Evolutionary conservation across 2,888 invertebrate genomes (phyloP).

Genomic region (Pachymerium ferrugineum): DNA sequence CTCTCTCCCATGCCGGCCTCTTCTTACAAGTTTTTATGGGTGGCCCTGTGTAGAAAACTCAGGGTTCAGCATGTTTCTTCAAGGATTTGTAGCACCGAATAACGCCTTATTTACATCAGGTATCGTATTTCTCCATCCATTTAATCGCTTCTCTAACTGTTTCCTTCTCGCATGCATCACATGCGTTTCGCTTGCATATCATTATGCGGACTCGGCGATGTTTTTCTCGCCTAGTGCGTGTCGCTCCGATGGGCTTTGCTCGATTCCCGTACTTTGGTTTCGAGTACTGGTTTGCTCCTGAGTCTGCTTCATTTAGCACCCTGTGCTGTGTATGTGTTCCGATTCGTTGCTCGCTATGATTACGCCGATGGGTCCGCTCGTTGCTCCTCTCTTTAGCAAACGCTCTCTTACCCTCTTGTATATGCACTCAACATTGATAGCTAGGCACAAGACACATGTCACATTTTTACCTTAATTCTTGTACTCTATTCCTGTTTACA

Average conservation of each 20-base stretch:
- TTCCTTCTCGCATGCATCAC: not conserved
- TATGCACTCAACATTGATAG: not conserved
- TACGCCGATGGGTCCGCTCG: conserved; percentile 1
- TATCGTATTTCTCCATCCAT: conserved; percentile 7
- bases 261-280: not conserved
- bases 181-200: conserved; percentile 30
- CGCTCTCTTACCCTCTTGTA: not conserved
- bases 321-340: conserved; percentile 15
- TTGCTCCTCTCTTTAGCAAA: not conserved
- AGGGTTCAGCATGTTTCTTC: conserved; percentile 35
- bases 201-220: conserved; percentile 30
- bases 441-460: not conserved
- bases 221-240: conserved; percentile 16
- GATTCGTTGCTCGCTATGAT: conserved; percentile 27
- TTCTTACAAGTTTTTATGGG: conserved; percentile 35
- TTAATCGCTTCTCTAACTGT: conserved; percentile 8
- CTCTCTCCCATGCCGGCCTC: conserved; percentile 35
- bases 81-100: conserved; percentile 34
- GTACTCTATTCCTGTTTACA: too few relatives aligned
- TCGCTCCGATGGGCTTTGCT: conserved; percentile 19
- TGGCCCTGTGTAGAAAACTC: conserved; percentile 35
- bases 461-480: not conserved
- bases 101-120: conserved; percentile 34
- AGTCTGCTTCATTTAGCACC: conserved; percentile 15
- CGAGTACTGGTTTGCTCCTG: not conserved